Evolutionary conservation across 2,113 vertebrate genomes (phyloP), one percentile per base, ranked within the genome.

Genomic region (Podilymbus podiceps): DNA sequence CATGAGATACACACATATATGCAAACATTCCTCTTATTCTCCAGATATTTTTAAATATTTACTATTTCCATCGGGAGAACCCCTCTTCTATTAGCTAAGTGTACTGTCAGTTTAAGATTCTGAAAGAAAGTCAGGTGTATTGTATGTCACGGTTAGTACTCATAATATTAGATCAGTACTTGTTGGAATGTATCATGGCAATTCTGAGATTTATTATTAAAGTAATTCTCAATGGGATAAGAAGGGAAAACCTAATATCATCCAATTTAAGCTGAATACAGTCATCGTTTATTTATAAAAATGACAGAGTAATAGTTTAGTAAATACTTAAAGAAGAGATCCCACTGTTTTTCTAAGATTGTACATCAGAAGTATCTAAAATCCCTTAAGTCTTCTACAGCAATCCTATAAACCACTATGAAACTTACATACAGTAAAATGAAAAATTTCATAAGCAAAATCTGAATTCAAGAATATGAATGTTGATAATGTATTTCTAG

Each of bases 391-490:
- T 40, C 46, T 59, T 87, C 76, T 13, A 47, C 9, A 63, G 55
- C n/a, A 93, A 93, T 78, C 69, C 86, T 69, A 87, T 90, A 95
- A 96, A 91, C 63, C 68, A 81, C 66, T 76, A 90, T 14, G 35
- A 97, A 88, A 94, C 10, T 91, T 80, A 64, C 15, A 89, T 68
- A 85, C 40, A 88, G 96, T 77, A 93, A 95, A 96, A 94, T 40
- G 21, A 84, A 96, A 95, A 95, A 91, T 86, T 56, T 83, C 88
- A 91, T 50, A 89, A 94, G 49, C 22, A 96, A 95, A 96, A 92
- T 94, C 85, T 96, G 42, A 95, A 53, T 95, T 95, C 59, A 94
- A 96, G 46, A 81, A 91, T 85, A 76, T 53, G 86, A 91, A 82
- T 80, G 27, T 49, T 73, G 44, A 95, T 63, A 81, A 78, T 94